Percentiles rank a stretch among this genome's conserved stretches.
phyloP scores from a whole-genome alignment of 2,113 vertebrate genomes.

The Sitta europaea region DNA sequence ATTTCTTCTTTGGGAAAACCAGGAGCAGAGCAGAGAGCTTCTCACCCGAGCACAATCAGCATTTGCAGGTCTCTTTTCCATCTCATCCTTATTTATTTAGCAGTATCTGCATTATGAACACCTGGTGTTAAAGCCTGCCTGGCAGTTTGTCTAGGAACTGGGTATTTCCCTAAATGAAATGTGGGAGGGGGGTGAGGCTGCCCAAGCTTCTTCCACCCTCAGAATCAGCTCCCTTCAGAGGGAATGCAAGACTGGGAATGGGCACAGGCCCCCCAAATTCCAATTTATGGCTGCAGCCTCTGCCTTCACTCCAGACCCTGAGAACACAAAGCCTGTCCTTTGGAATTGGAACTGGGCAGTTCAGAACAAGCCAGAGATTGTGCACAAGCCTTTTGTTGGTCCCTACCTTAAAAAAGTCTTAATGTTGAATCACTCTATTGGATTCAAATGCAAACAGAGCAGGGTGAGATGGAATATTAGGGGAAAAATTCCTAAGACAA shows the following conservation, averaged over 20 bases:
- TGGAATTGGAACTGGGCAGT: too few species aligned
- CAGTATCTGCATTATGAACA: not conserved
- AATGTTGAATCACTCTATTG: not conserved
- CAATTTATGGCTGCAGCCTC: not conserved
- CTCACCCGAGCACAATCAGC: not conserved
- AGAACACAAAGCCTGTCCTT: not conserved
- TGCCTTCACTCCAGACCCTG: not conserved
- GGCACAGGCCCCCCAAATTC: not conserved
- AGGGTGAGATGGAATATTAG: not conserved
- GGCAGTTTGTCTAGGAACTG: not conserved
- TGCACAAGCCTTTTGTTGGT: too few species aligned
- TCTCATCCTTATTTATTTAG: not conserved
- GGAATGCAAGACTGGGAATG: not conserved
- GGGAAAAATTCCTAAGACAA: not conserved
- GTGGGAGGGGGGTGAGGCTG: not conserved
- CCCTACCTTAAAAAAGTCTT: too few species aligned
- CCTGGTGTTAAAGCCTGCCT: not conserved
- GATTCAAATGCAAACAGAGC: not conserved
- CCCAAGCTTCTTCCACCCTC: not conserved
- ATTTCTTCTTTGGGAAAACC: not conserved
- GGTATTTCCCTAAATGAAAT: not conserved
- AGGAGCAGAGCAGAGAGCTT: not conserved
- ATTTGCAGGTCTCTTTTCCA: not conserved
- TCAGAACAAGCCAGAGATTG: too few species aligned
- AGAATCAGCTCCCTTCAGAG: not conserved